These are phyloP conservation scores for Heterodera schachtii DNA, from an alignment of 1,140 invertebrate genomes.

Conservation along the genomic window DNA sequence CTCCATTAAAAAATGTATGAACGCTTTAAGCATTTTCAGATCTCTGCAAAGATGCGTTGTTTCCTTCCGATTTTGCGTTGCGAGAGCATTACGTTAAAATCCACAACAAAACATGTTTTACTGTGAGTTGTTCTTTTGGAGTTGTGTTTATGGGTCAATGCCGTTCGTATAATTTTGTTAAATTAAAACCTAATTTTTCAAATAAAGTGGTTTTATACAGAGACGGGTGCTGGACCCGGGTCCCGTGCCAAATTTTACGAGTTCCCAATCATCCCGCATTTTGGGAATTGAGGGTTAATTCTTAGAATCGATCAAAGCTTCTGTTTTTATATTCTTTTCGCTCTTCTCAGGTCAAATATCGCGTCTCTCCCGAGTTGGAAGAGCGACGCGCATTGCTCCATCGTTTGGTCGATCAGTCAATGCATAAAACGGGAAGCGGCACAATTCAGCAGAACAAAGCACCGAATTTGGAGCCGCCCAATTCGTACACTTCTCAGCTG, in stretches of 20 bases:
- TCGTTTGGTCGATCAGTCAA: conserved; percentile 5
- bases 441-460: conserved; percentile 9
- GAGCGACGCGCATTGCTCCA: conserved; percentile 30
- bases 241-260: no score
- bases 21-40: neutral
- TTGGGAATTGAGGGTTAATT: no score
- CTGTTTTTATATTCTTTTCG: neutral
- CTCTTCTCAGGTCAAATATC: conserved; percentile 37
- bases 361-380: conserved; percentile 37
- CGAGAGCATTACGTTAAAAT: conserved; percentile 38
- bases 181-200: no score
- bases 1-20: no score
- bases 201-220: no score
- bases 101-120: conserved; percentile 15
- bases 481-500: conserved; percentile 20
- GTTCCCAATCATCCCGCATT: no score
- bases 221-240: no score
- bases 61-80: conserved; percentile 37
- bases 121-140: conserved; percentile 10
- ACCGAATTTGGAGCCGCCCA: neutral
- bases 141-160: neutral
- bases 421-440: neutral
- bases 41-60: conserved; percentile 33
- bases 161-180: no score
- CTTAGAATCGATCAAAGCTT: neutral